A percentile compares a stretch with the other conserved stretches of the same genome.
Evolutionary conservation across 2,113 vertebrate genomes (phyloP).

Genomic region (Hucho hucho): DNA sequence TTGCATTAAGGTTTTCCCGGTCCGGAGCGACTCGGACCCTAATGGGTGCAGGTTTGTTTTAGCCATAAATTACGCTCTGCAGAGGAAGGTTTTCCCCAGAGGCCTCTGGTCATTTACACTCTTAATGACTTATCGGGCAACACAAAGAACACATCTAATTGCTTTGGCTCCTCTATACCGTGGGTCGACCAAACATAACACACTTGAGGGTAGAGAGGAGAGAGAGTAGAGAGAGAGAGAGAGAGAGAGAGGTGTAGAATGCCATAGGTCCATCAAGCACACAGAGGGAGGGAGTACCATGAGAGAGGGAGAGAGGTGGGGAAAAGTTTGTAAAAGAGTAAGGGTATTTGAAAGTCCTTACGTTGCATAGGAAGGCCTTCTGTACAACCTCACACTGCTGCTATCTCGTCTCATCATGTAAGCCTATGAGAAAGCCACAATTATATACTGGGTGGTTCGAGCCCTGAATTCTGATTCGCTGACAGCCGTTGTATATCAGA

Average conservation of each 20-base stretch:
- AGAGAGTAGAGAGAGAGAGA: neutral
- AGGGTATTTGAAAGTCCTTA: neutral
- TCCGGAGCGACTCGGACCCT: conserved; percentile 13
- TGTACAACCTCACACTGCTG: too few species aligned
- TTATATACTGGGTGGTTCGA: too few species aligned
- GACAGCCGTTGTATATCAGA: too few species aligned
- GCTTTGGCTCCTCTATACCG: conserved; percentile 53
- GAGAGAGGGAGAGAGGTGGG: neutral
- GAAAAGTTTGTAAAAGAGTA: neutral
- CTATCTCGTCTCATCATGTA: too few species aligned
- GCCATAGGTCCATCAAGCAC: conserved; percentile 3
- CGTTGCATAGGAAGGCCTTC: too few species aligned
- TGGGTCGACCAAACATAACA: conserved; percentile 26
- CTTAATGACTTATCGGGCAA: conserved; percentile 62
- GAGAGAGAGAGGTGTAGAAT: conserved; percentile 10
- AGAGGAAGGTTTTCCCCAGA: conserved; percentile 28
- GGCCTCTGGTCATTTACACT: conserved; percentile 57
- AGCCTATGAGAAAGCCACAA: too few species aligned
- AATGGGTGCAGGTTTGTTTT: conserved; percentile 47
- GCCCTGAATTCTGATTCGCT: too few species aligned
- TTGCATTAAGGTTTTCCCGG: conserved; percentile 36
- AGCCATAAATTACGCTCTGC: conserved; percentile 53
- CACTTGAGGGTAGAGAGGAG: conserved; percentile 17
- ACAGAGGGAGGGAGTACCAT: conserved; percentile 18
- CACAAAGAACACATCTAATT: conserved; percentile 58